Evolutionary conservation across 2,113 vertebrate genomes (phyloP).

Genomic region (Amblyopsis rosae): DNA sequence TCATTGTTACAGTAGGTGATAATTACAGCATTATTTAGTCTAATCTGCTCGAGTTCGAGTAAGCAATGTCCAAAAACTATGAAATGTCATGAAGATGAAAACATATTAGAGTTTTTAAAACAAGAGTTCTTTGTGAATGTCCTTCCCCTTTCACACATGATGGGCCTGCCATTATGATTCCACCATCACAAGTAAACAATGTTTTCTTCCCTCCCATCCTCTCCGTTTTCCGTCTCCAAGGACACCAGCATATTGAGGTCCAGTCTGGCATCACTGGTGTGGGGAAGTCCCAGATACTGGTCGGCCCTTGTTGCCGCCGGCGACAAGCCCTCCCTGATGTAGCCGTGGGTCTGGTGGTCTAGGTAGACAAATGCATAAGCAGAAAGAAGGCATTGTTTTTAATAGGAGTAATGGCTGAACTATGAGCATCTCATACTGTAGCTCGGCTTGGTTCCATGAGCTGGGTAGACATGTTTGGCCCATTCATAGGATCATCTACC

Average conservation of each 20-base stretch:
- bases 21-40: background rate
- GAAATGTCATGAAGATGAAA: no score
- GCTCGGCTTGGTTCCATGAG: no score
- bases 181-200: constrained; percentile 89
- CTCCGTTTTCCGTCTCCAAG: constrained; percentile 70
- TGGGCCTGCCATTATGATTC: constrained; percentile 12
- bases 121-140: background rate
- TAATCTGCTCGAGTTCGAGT: constrained; percentile 15
- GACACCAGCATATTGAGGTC: constrained; percentile 55
- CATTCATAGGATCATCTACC: no score
- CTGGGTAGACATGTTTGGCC: no score
- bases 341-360: constrained; percentile 48
- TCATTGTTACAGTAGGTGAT: constrained; percentile 50
- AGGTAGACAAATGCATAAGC: background rate
- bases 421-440: no score
- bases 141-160: constrained; percentile 6
- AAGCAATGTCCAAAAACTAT: background rate
- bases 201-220: constrained; percentile 81
- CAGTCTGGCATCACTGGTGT: constrained; percentile 52
- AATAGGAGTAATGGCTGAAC: background rate
- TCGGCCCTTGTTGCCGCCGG: constrained; percentile 33
- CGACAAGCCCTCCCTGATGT: constrained; percentile 54
- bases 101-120: no score
- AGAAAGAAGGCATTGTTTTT: background rate
- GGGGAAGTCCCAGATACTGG: constrained; percentile 41